Percentiles rank a stretch among this genome's conserved stretches.
phyloP scores from a whole-genome alignment of 2,113 vertebrate genomes.

The Brachirus orientalis region DNA sequence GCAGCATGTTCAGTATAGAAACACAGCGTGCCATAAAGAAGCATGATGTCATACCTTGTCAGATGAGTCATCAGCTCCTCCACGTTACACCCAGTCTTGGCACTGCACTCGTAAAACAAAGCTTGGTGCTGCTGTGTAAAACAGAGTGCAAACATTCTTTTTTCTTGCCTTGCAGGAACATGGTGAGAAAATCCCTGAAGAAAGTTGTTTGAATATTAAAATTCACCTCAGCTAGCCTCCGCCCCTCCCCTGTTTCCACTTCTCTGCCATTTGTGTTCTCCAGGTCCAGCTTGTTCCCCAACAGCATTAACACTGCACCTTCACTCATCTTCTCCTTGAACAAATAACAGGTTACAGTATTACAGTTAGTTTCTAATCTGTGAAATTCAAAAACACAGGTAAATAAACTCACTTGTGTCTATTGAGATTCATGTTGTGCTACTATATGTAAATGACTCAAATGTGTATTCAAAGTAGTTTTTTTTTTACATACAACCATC shows the following conservation, averaged over 20 bases:
- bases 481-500: slow-evolving; percentile 25
- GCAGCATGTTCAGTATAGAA: not conserved
- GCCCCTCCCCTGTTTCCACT: slow-evolving; percentile 79
- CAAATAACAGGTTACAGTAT: not conserved
- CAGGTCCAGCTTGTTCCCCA: slow-evolving; percentile 85
- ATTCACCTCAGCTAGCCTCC: slow-evolving; percentile 77
- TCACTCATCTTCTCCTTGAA: slow-evolving; percentile 82
- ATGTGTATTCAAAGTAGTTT: slow-evolving; percentile 37
- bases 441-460: not conserved
- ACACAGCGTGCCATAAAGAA: slow-evolving; percentile 16
- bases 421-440: not conserved
- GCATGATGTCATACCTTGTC: slow-evolving; percentile 73
- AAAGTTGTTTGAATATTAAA: slow-evolving; percentile 36
- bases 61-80: slow-evolving; percentile 83
- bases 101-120: slow-evolving; percentile 88
- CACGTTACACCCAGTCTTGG: slow-evolving; percentile 80
- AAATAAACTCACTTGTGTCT: not conserved
- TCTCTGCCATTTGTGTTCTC: slow-evolving; percentile 41
- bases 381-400: not conserved
- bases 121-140: slow-evolving; percentile 82
- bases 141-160: not conserved
- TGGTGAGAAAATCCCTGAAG: slow-evolving; percentile 11
- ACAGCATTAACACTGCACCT: slow-evolving; percentile 82
- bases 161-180: not conserved
- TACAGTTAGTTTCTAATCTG: not conserved